Evolutionary conservation across 2,888 invertebrate species (phyloP), one percentile per base, ranked within the genome.

Genomic region (Troilus luridus): DNA sequence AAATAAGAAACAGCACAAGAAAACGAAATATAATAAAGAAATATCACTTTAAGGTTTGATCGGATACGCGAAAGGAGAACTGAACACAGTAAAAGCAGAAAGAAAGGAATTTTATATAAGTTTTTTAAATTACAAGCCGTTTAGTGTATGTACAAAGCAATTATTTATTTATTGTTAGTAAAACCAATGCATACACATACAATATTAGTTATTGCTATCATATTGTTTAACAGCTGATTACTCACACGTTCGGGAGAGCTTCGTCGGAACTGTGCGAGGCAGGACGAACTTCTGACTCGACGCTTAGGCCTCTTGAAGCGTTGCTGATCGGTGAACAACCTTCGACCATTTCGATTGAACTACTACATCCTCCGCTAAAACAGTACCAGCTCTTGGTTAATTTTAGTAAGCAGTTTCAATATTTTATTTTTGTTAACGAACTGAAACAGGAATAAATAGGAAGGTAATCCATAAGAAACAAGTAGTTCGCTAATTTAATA

Each of bases 321-420:
- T 95, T 95, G 91, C 95, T 95, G 88, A 95, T 92, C 11, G 95
- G 95, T 0, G 95, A 95, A 91, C 94, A 94, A 92, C 91, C 92
- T 91, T 96, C 96, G 93, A 96, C 96, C 95, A 96, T 95, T 93
- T 96, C 96, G 88, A 96, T 95, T 19, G 96, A 96, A 91, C 96
- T 96, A 93, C 96, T 96, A 93, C 91, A 88, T 24, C 90, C 90
- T 90, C 90, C 90, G 81, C 90, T 90, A 11, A 60, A 90, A 90
- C 27, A 81, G 12, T 2, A 54, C 54, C 21, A 8, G 10, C 54
- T 3, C 17, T 72, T 27, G 5, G 10, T 72, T 12, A 17, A 17
- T 77, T 41, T 77, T 41, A 41, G 41, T 41, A 27, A 27, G 24
- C 27, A 7, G 17, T 72, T 10, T 72, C 27, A 17, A 3, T 27